A percentile compares a stretch with the other conserved stretches of the same genome.
Conservation (phyloP, 2,113 vertebrate genomes). For the Ia io region DNA sequence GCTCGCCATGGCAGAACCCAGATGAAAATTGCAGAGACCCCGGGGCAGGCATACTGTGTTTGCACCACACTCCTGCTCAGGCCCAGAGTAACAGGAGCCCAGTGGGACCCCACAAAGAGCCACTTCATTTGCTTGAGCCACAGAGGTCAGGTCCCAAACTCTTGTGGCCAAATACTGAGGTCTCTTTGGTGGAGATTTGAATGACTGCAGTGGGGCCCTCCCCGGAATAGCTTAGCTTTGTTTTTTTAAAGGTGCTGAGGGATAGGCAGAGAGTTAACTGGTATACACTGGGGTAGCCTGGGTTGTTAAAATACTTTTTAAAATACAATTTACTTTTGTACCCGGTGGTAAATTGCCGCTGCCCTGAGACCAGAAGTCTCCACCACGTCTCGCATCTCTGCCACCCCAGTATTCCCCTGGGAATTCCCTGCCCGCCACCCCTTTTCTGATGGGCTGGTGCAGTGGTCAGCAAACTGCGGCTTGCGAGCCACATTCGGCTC, state of each 20-base stretch:
- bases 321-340: no score
- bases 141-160: background rate
- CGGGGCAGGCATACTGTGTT: background rate
- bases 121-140: background rate
- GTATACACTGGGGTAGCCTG: accelerated
- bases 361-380: no score
- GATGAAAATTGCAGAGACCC: background rate
- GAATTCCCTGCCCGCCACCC: no score
- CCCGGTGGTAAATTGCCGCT: background rate
- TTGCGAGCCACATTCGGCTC: no score
- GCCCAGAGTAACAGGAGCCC: background rate
- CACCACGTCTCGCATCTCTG: background rate
- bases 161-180: background rate
- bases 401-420: background rate
- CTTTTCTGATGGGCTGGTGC: no score
- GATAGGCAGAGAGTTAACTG: background rate
- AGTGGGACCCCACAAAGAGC: background rate
- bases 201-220: background rate
- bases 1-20: background rate
- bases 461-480: no score
- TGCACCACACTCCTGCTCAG: background rate
- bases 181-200: background rate
- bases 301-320: background rate
- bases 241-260: background rate
- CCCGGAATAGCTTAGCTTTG: background rate